Evolutionary conservation across 2,113 vertebrate species (phyloP), one percentile per base, ranked within the genome.

Genomic region (Caranx ignobilis): DNA sequence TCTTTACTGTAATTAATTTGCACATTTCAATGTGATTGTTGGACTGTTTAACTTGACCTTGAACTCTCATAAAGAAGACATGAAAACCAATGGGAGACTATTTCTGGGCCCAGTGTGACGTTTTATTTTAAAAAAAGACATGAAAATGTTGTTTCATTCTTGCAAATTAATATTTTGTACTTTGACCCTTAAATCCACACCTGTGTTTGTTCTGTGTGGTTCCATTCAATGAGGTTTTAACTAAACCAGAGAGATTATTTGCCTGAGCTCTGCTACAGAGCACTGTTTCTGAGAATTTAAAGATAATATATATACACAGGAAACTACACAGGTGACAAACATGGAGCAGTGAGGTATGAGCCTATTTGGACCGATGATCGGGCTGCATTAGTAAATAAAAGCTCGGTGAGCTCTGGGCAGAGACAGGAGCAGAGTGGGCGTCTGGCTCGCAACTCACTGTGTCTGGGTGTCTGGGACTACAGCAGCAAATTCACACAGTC

Each of bases 361-460:
- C 31, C 9, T 35, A 21, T 39, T 70, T 3, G n/a, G 63, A 37
- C 52, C 60, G 73, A 50, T 0, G n/a, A 85, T 86, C 57, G 66
- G 88, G 70, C 73, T 74, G 60, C 63, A 85, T 78, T 91, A 93
- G 92, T 89, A 91, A 94, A 93, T 83, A 91, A 88, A 89, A 75
- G 81, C 85, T 81, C 63, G 72, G 71, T 90, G 82, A 86, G 93
- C 71, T 62, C 78, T 68, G 80, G 87, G 88, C 83, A 90, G 77
- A 91, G 89, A 91, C 92, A 91, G 91, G 93, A 93, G 93, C 88
- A 79, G 90, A 92, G 93, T 95, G 94, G 93, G 93, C 85, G 93
- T 94, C 92, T 95, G 94, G 93, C 93, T 93, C 84, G 35, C 80
- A 87, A 76, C 90, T 93, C 79, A 48, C 87, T 79, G 85, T 86